Evolutionary conservation across 2,888 invertebrate species (phyloP).

Genomic region (Heliconius aoede): DNA sequence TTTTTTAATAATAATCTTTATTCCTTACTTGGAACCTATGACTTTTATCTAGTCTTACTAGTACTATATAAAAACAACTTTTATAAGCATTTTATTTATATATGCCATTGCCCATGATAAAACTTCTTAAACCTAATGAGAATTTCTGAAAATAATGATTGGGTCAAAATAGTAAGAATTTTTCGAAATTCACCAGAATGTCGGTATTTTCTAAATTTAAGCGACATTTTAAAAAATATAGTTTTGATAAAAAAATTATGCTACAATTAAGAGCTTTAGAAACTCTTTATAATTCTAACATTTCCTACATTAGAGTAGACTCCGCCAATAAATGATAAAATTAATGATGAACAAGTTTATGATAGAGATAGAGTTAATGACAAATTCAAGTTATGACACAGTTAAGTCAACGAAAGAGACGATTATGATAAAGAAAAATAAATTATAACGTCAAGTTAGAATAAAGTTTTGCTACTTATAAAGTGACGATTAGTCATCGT

Average conservation of each 20-base stretch:
- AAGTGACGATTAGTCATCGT: no score
- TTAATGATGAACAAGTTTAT: no score
- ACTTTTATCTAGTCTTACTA: neutral
- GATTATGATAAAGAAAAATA: no score
- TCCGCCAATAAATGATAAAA: no score
- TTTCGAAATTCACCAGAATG: no score
- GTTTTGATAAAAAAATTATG: neutral
- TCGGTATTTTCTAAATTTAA: neutral
- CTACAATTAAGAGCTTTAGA: neutral
- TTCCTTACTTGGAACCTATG: neutral
- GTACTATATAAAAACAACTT: neutral
- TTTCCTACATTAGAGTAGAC: no score
- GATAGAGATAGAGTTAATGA: no score
- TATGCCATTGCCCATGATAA: neutral
- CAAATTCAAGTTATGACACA: no score
- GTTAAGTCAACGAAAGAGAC: no score
- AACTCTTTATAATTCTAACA: neutral
- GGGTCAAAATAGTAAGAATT: no score
- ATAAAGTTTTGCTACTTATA: no score
- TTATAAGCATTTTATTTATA: neutral
- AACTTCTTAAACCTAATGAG: neutral
- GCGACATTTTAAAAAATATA: neutral
- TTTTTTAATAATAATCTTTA: no score
- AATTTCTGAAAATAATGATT: neutral
- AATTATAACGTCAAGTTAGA: neutral